Evolutionary conservation across 2,797 vertebrate species (phyloP), one percentile per base, ranked within the genome.

Genomic region (Gobionotothen gibberifrons): DNA sequence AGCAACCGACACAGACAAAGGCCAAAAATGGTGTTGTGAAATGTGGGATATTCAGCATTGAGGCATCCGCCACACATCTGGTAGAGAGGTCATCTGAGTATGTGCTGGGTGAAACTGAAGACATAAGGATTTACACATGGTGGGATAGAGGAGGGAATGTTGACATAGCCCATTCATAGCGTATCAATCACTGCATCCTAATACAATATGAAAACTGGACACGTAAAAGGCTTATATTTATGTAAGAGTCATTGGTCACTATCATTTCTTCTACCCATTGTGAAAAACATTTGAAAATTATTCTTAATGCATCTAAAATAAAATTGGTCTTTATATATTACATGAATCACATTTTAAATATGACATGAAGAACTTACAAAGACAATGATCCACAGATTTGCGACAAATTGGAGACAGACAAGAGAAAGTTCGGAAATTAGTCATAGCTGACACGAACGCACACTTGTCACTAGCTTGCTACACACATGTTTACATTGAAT

Each of bases 1-100:
- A 87, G 81, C 64, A 84, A 81, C 74, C 72, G 74, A 71, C 61
- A 51, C 69, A 84, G 61, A 85, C 72, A 58, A 70, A 73, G 61
- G 59, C 72, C 58, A 55, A 71, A 79, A 69, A 76, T 68, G 66
- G 70, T 70, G 57, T 85, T 82, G 82, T 76, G 83, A 88, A 85
- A 89, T 86, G 63, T 69, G 46, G 67, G 71, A 73, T 80, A 74
- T 87, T 86, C 83, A 74, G 64, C 19, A 57, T 61, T 48, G 74
- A 87, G 55, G 57, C 75, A 68, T 82, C 63, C 21, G 55, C 75
- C 21, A 40, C 67, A 81, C 79, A 85, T 89, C 85, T 88, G 85
- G 70, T 60, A 13, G 46, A 80, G 64, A 76, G 73, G 85, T 84
- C 62, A 57, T 61, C 6, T 70, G 54, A 19, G 36, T 68, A 59